phyloP scores from a whole-genome alignment of 2,113 vertebrate species.

The Amia ocellicauda region DNA sequence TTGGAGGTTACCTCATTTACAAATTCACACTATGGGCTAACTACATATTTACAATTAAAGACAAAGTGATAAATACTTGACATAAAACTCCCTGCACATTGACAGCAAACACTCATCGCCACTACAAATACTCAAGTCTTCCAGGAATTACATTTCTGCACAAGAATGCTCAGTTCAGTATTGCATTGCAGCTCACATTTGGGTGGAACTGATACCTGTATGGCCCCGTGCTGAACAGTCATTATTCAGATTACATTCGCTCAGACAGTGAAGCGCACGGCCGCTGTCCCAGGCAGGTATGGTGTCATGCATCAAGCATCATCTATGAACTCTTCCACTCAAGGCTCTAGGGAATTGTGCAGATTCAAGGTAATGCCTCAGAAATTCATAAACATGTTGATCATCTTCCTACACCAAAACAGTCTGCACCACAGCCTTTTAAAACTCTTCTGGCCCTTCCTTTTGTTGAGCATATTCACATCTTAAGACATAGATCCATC shows the following conservation, averaged over 20 bases:
- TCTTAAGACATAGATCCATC: not conserved
- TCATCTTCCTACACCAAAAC: not conserved
- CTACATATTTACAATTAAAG: slow-evolving; percentile 29
- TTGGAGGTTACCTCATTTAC: slow-evolving; percentile 29
- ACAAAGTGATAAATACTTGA: slow-evolving; percentile 55
- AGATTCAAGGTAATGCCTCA: too few species aligned
- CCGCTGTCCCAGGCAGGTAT: too few species aligned
- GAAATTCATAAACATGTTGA: too few species aligned
- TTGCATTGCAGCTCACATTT: slow-evolving; percentile 21
- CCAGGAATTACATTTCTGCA: slow-evolving; percentile 57
- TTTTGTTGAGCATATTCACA: not conserved
- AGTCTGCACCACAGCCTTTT: not conserved
- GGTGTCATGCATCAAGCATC: too few species aligned
- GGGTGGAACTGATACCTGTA: not conserved
- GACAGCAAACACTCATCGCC: slow-evolving; percentile 19
- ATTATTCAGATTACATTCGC: too few species aligned
- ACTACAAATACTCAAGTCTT: slow-evolving; percentile 67
- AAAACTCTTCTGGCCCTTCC: not conserved
- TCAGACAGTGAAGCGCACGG: too few species aligned
- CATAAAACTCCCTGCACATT: slow-evolving; percentile 34
- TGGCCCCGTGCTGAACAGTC: too few species aligned
- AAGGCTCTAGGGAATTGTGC: too few species aligned
- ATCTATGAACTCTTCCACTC: too few species aligned
- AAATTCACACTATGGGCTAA: slow-evolving; percentile 32
- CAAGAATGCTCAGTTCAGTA: slow-evolving; percentile 27